Evolutionary conservation across 2,888 invertebrate genomes (phyloP), one percentile per base, ranked within the genome.

Genomic region (Tupiocoris notatus): DNA sequence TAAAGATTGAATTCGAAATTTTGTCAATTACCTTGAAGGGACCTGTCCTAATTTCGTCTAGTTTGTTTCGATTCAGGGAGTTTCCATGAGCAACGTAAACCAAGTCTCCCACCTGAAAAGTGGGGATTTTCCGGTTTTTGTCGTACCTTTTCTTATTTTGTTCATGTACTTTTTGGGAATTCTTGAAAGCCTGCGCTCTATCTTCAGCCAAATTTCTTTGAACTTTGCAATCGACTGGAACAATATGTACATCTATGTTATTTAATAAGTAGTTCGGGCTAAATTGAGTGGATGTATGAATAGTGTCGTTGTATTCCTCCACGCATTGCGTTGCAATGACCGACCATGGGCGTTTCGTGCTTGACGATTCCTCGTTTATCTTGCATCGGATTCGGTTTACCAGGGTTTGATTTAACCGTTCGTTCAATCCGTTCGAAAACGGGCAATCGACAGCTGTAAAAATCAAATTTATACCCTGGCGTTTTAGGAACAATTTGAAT

Each of bases 171-270:
- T 66, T 71, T 63, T 39, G 22, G n/a, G 74, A 77, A 39, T 78
- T 78, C 25, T 71, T 58, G 62, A 74, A 39, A n/a, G 75, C 78
- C 25, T 56, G 17, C 17, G 54, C 57, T 76, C 76, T 70, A 59
- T 79, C 78, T 68, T 63, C 62, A 21, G 66, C 61, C 25, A 77
- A 73, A 74, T 79, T 58, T 61, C 64, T 77, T 77, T 1, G 61
- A 7, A n/a, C 25, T 57, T 2, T 1, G 61, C 18, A 59, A 23
- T 6, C 23, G 2, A 2, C 18, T n/a, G 70, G 70, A 61, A 57
- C 23, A 7, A 70, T 22, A 61, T 3, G n/a, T 57, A 57, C 54
- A 6, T 57, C 23, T 59, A 2, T 9, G 18, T 57, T 57, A 70
- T 70, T 56, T 23, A 70, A n/a, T 59, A 70, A 59, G n/a, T 70